Conservation (phyloP, 2,888 invertebrate species). For the Antheraea assamensis region DNA sequence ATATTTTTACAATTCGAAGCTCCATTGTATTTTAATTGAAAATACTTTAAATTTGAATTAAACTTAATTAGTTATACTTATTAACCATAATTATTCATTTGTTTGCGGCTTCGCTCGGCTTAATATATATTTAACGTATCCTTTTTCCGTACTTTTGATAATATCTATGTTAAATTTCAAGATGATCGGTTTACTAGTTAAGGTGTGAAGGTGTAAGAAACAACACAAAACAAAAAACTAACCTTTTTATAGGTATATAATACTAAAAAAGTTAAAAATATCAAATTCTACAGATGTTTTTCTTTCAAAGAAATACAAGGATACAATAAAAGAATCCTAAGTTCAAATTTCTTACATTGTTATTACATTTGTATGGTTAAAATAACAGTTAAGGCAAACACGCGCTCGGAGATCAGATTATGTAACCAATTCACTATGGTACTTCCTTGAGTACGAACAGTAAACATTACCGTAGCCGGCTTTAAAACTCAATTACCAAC, state of each 20-base stretch:
- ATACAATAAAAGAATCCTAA: neutral
- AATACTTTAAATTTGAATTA: too few relatives aligned
- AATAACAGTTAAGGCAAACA: slow-evolving; percentile 39
- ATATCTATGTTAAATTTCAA: too few relatives aligned
- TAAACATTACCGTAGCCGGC: slow-evolving; percentile 46
- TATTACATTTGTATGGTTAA: slow-evolving; percentile 24
- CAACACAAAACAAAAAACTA: too few relatives aligned
- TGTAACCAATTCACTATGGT: slow-evolving; percentile 35
- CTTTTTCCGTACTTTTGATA: too few relatives aligned
- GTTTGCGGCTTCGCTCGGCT: too few relatives aligned
- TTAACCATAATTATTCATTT: too few relatives aligned
- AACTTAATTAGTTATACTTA: too few relatives aligned
- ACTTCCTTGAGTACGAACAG: slow-evolving; percentile 36
- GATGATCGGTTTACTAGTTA: neutral
- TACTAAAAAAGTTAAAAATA: too few relatives aligned
- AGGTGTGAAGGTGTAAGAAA: neutral
- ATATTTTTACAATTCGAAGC: too few relatives aligned
- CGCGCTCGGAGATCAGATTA: slow-evolving; percentile 31
- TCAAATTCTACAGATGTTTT: neutral
- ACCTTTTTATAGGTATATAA: too few relatives aligned
- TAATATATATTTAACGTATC: too few relatives aligned
- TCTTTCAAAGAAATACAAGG: neutral
- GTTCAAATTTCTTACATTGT: neutral
- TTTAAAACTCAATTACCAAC: slow-evolving; percentile 55
- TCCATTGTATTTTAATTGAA: too few relatives aligned